Percentiles rank a stretch among this genome's conserved stretches.
Conservation (phyloP, 2,888 invertebrate species). For the Sphaeridia pumilis region DNA sequence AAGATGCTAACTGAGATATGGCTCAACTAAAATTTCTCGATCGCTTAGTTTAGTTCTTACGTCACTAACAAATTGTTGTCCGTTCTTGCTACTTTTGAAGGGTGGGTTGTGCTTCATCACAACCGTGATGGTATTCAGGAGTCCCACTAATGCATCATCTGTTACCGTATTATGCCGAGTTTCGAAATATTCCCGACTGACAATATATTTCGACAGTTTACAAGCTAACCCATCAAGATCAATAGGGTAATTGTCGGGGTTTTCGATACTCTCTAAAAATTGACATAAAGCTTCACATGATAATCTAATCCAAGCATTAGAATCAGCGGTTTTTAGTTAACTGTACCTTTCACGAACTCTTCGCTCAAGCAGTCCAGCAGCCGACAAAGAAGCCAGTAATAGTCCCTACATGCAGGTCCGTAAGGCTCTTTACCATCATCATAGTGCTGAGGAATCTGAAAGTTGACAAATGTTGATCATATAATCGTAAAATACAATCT, state of each 20-base stretch:
- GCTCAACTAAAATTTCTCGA: not conserved
- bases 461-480: not conserved
- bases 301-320: too few relatives aligned
- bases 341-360: conserved; percentile 57
- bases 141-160: conserved; percentile 80
- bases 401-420: conserved; percentile 86
- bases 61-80: conserved; percentile 55
- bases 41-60: conserved; percentile 38
- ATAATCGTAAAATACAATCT: not conserved
- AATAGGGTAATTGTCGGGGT: conserved; percentile 47
- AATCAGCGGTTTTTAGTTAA: not conserved
- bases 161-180: conserved; percentile 66
- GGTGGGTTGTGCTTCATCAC: conserved; percentile 76
- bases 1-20: not conserved
- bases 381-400: conserved; percentile 83
- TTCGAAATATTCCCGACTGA: conserved; percentile 69
- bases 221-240: conserved; percentile 57
- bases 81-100: conserved; percentile 68
- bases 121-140: conserved; percentile 74
- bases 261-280: conserved; percentile 45
- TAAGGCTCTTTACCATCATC: conserved; percentile 87
- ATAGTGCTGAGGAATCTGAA: conserved; percentile 11
- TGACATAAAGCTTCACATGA: not conserved
- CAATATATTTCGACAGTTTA: conserved; percentile 60
- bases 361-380: conserved; percentile 74